phyloP scores from a whole-genome alignment of 2,888 invertebrate species.

The Melanostoma mellinum region DNA sequence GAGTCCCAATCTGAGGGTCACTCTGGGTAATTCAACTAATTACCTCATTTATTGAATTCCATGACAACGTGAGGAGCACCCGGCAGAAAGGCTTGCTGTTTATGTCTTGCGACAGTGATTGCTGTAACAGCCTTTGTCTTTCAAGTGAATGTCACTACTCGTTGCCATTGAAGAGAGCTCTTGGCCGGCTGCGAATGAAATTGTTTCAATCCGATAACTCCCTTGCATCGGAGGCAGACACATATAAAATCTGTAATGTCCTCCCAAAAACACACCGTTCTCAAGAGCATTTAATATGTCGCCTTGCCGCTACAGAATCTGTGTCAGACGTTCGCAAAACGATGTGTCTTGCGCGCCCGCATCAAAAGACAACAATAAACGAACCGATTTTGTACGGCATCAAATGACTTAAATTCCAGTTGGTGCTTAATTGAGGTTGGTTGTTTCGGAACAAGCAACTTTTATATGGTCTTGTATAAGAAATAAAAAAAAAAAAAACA shows the following conservation, averaged over 20 bases:
- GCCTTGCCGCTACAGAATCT: conserved; percentile 66
- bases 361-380: conserved; percentile 35
- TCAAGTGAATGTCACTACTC: conserved; percentile 51
- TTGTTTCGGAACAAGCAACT: conserved; percentile 6
- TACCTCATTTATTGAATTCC: conserved; percentile 72
- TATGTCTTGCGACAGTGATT: conserved; percentile 61
- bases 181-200: conserved; percentile 46
- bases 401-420: conserved; percentile 67
- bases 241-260: conserved; percentile 63
- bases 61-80: conserved; percentile 60
- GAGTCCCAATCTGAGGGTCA: conserved; percentile 51
- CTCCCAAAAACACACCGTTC: conserved; percentile 31
- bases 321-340: conserved; percentile 62
- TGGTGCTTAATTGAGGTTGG: conserved; percentile 72
- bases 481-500: neutral
- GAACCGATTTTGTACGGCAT: conserved; percentile 57
- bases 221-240: conserved; percentile 34
- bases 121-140: conserved; percentile 60
- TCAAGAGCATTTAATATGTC: conserved; percentile 54
- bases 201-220: conserved; percentile 60
- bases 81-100: conserved; percentile 42
- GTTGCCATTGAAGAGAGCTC: neutral
- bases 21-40: conserved; percentile 61
- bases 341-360: conserved; percentile 46
- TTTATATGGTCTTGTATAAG: neutral